Percentiles rank a stretch among this genome's conserved stretches.
phyloP scores from a whole-genome alignment of 2,797 vertebrate genomes.

The Phataginus tetradactyla region DNA sequence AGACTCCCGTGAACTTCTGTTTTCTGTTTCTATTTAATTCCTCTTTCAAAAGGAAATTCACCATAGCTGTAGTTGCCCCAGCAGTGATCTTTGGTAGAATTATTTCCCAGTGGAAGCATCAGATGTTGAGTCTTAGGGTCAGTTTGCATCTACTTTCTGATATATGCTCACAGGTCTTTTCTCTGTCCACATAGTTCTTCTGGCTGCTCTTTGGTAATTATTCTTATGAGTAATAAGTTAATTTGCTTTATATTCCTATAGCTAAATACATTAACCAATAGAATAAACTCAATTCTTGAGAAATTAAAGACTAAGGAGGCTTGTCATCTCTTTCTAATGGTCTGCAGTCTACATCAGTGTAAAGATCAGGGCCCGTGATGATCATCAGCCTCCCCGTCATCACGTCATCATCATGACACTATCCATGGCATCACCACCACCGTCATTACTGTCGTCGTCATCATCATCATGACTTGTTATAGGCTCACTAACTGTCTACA shows the following conservation, averaged over 20 bases:
- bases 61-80: conserved; percentile 73
- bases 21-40: conserved; percentile 79
- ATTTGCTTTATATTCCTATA: neutral
- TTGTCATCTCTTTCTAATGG: neutral
- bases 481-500: neutral
- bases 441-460: too few species aligned
- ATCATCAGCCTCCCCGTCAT: neutral
- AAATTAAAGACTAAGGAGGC: neutral
- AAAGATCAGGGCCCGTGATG: neutral
- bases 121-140: conserved; percentile 65
- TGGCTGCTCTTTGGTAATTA: neutral
- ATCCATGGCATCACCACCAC: too few species aligned
- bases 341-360: neutral
- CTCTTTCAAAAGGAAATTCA: conserved; percentile 77
- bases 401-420: neutral
- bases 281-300: neutral
- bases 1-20: conserved; percentile 75
- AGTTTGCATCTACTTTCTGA: conserved; percentile 74
- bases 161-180: conserved; percentile 62
- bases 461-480: neutral
- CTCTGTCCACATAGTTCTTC: conserved; percentile 22
- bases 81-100: conserved; percentile 80
- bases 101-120: conserved; percentile 80
- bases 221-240: conserved; percentile 9
- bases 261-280: neutral